Evolutionary conservation across 2,797 vertebrate species (phyloP).

Genomic region (Saguinus oedipus): DNA sequence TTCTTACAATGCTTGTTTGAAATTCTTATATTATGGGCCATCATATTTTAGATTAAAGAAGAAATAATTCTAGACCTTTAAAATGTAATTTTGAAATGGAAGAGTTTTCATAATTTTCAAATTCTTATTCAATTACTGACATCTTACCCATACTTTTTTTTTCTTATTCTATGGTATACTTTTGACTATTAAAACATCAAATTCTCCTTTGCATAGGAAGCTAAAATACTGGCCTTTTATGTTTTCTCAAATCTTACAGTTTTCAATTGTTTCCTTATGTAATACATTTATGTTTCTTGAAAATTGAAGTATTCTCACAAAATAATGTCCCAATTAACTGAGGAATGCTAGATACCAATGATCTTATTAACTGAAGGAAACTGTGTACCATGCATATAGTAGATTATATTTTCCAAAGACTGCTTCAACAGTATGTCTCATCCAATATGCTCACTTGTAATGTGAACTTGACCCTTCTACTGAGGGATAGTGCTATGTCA

Average conservation of each 20-base stretch:
- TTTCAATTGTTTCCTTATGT: background rate
- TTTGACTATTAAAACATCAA: slow-evolving; percentile 15
- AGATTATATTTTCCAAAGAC: background rate
- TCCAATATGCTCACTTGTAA: background rate
- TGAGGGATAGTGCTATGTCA: background rate
- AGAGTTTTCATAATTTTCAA: background rate
- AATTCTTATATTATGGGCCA: background rate
- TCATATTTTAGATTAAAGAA: slow-evolving; percentile 31
- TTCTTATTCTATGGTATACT: background rate
- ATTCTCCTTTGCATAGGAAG: background rate
- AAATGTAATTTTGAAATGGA: slow-evolving; percentile 26
- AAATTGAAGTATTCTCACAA: background rate
- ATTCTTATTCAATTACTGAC: slow-evolving; percentile 29
- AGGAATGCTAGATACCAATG: slow-evolving; percentile 2
- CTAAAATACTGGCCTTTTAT: background rate
- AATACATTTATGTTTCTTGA: slow-evolving; percentile 22
- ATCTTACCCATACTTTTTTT: background rate
- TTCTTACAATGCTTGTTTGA: slow-evolving; percentile 29
- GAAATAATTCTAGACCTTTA: background rate
- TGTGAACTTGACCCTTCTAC: background rate
- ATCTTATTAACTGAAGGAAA: background rate
- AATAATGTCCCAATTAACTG: background rate
- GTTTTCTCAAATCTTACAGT: background rate
- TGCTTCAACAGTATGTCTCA: background rate
- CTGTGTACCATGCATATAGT: background rate